These are phyloP conservation scores for Paraescarpia echinospica DNA, from an alignment of 1,140 invertebrate species.

Conservation along the genomic window DNA sequence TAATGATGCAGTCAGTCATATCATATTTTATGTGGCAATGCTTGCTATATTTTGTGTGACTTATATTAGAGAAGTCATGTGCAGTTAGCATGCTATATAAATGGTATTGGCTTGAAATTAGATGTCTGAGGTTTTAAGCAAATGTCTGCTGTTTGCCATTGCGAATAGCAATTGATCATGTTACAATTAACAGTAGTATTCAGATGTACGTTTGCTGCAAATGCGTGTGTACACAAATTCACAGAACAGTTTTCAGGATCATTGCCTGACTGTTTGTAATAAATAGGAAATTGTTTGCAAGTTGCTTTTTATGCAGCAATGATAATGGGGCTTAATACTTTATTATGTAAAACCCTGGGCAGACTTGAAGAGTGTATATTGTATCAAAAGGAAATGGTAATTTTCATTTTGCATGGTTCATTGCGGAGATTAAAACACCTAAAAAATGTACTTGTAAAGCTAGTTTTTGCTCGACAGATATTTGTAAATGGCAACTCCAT, in stretches of 20 bases:
- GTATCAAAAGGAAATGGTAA: not conserved
- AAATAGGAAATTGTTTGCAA: not conserved
- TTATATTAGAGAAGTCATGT: not conserved
- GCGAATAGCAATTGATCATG: not conserved
- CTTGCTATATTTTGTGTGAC: not conserved
- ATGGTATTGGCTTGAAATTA: not conserved
- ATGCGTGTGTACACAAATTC: not conserved
- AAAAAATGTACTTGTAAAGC: not conserved
- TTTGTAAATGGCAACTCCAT: not conserved
- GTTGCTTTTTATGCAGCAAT: not conserved
- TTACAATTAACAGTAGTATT: not conserved
- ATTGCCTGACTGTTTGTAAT: not conserved
- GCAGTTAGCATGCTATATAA: not conserved
- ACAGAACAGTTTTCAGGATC: not conserved
- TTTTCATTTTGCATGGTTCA: not conserved
- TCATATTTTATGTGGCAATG: not conserved
- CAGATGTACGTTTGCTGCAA: not conserved
- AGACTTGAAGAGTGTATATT: not conserved
- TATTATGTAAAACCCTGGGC: not conserved
- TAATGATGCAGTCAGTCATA: not conserved
- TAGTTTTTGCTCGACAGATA: not conserved
- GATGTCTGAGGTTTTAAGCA: not conserved
- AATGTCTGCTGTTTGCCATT: not conserved
- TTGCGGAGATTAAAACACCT: not conserved
- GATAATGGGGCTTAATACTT: not conserved